These are phyloP conservation scores for Vultur gryphus DNA, from an alignment of 2,797 vertebrate species.

Conservation along the genomic window DNA sequence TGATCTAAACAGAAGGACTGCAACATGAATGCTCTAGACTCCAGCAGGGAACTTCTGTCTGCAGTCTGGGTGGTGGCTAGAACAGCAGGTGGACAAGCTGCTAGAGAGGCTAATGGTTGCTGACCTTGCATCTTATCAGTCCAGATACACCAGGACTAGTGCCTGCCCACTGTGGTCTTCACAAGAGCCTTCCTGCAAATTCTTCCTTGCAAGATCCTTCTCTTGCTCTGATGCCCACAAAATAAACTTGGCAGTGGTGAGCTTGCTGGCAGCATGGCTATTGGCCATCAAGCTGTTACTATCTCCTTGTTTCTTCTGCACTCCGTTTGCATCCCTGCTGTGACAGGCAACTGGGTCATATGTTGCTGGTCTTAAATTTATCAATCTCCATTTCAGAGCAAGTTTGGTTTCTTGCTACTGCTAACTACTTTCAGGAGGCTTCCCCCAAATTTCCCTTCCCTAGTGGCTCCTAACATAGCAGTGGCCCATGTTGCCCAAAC, in stretches of 20 bases:
- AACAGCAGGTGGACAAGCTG: background rate
- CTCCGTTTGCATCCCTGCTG: background rate
- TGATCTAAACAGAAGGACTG: background rate
- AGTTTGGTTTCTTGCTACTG: background rate
- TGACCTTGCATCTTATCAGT: background rate
- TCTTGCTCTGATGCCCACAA: background rate
- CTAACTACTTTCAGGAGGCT: background rate
- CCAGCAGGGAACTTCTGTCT: background rate
- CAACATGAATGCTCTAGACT: background rate
- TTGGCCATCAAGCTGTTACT: background rate
- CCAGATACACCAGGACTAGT: background rate
- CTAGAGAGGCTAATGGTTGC: background rate
- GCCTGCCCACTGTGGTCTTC: background rate
- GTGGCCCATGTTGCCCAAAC: accelerated
- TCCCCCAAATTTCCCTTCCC: background rate
- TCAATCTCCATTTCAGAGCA: background rate
- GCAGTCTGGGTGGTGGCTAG: background rate
- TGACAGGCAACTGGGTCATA: background rate
- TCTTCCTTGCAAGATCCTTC: background rate
- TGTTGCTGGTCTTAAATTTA: background rate
- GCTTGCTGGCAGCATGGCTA: background rate
- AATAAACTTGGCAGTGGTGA: background rate
- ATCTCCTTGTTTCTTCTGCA: background rate
- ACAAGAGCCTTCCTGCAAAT: background rate
- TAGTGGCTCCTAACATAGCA: background rate